These are phyloP conservation scores for human DNA, from an alignment of 2,113 vertebrate genomes.

Conservation along the genomic window DNA sequence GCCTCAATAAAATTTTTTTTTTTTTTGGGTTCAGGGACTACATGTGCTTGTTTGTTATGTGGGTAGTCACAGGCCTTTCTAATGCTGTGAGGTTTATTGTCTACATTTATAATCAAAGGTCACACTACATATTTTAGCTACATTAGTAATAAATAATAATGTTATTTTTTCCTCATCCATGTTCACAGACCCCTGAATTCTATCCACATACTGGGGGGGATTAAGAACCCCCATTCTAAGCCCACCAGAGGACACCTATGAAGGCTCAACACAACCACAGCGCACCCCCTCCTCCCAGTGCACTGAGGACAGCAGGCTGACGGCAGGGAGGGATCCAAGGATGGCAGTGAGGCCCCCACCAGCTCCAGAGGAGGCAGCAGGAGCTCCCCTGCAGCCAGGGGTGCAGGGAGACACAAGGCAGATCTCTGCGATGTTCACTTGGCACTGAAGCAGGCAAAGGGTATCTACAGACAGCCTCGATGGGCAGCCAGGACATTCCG, in stretches of 20 bases:
- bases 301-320: background rate
- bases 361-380: background rate
- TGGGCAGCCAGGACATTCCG: background rate
- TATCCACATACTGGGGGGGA: background rate
- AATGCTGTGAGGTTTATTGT: background rate
- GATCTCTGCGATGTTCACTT: no score
- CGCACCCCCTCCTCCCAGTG: rapidly evolving
- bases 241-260: background rate
- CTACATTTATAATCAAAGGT: background rate
- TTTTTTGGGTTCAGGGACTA: no score
- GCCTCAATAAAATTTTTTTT: no score
- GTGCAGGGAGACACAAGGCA: no score
- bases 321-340: background rate
- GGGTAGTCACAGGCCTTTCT: background rate
- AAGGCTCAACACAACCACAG: background rate
- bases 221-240: background rate
- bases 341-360: rapidly evolving
- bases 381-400: background rate
- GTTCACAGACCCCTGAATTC: background rate
- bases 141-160: background rate
- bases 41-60: no score
- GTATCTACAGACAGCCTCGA: no score
- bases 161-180: background rate
- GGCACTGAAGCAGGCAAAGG: background rate
- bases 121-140: background rate